These are phyloP conservation scores for Leiothrix lutea DNA, from an alignment of 2,113 vertebrate species.

Conservation along the genomic window DNA sequence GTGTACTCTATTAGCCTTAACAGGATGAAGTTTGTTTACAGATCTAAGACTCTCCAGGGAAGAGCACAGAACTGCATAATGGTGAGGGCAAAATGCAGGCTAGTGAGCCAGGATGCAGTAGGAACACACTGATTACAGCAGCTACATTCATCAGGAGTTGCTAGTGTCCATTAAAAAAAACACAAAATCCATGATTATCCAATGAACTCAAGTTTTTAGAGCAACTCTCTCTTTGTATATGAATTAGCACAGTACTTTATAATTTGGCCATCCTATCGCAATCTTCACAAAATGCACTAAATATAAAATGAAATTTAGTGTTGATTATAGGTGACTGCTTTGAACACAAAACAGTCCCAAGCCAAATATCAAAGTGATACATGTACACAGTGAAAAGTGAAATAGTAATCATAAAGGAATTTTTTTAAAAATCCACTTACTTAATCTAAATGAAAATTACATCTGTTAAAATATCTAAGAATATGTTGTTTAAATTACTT, in stretches of 20 bases:
- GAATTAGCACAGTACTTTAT: not conserved
- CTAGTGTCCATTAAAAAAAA: not conserved
- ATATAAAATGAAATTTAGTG: not conserved
- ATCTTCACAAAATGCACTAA: not conserved
- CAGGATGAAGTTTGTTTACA: not conserved
- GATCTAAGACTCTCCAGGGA: fast-evolving
- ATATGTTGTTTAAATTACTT: not conserved
- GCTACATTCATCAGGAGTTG: not conserved
- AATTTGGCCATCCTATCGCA: not conserved
- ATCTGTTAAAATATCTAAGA: not conserved
- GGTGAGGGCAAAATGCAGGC: not conserved
- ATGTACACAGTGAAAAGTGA: not conserved
- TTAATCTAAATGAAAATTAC: not conserved
- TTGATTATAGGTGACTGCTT: not conserved
- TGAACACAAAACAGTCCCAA: not conserved
- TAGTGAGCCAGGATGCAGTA: not conserved
- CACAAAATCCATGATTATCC: fast-evolving
- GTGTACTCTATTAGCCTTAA: not conserved
- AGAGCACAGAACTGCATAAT: not conserved
- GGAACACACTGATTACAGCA: not conserved
- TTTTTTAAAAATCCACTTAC: not conserved
- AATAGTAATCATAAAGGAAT: not conserved
- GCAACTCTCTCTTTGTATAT: not conserved
- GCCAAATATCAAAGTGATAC: not conserved
- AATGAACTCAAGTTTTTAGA: not conserved